Base-by-base conservation (phyloP, 1,140 invertebrate species). In the Eumaeus atala region DNA sequence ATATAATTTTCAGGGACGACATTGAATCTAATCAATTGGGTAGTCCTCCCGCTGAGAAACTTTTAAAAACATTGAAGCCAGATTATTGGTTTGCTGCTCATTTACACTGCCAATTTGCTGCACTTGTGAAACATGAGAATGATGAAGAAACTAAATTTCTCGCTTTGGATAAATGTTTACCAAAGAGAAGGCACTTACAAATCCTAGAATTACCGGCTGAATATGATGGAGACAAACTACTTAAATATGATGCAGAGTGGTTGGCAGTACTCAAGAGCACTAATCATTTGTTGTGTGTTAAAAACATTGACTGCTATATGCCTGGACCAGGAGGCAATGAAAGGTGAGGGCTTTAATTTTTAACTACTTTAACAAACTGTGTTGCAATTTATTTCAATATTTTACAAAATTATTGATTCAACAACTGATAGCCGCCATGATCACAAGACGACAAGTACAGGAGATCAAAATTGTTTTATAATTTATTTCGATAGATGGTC, bases 21-120 rank as follows among this genome's bases (percentile, higher is more conserved):
- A 93, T 99, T 65, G 90, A 95, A 56, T 87, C 87, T 2, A 92
- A 95, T 70, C 86, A 89, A 51, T 85, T 99, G 6, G 98, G 98
- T 6, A 98, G 94, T 89, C 91, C 92, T 37, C 93, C 96, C 28
- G 90, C 91, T 36, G 92, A 93, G 82, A 94, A 97, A 64, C 77
- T 99, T 10, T 80, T 99, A 1, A 78, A 92, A 48, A 71, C 89
- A 36, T 74, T 99, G 40, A 91, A 95, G 77, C 98, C 98, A 12
- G 86, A 88, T 0, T 97, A 96, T 86, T 99, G 97, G 97, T 99
- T 99, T 89, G 89, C 98, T 48, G 98, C 97, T 44, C 98, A 99
- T 90, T 89, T 99, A 44, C 98, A 99, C 87, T 96, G 95, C 63
- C 96, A 98, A 89, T 99, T 98, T 90, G 91, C 94, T 37, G 98